A percentile compares a stretch with the other conserved stretches of the same genome.
phyloP scores from a whole-genome alignment of 2,888 invertebrate species.

The Villa cingulata region DNA sequence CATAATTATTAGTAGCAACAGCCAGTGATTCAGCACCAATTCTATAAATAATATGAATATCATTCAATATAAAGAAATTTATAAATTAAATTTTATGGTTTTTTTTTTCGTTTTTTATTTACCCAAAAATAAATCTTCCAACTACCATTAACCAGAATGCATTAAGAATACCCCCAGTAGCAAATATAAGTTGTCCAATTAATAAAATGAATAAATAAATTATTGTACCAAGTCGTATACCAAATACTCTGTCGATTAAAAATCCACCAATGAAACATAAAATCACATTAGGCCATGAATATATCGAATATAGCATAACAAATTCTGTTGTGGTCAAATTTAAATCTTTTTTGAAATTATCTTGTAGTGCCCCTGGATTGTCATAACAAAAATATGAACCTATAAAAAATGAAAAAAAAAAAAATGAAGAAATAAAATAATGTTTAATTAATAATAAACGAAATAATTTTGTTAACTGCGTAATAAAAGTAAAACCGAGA shows the following conservation, averaged over 20 bases:
- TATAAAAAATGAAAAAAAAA: conserved; percentile 34
- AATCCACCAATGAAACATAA: conserved; percentile 94
- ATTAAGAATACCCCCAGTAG: conserved; percentile 65
- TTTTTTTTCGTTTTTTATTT: conserved; percentile 19
- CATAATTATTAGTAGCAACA: conserved; percentile 94
- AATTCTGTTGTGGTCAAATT: conserved; percentile 69
- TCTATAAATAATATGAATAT: conserved; percentile 34
- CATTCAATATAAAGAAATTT: neutral
- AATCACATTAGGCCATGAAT: conserved; percentile 96
- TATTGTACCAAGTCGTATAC: conserved; percentile 80
- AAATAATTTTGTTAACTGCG: neutral
- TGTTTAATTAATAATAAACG: neutral
- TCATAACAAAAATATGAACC: conserved; percentile 98
- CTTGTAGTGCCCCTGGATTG: conserved; percentile 85
- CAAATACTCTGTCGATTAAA: conserved; percentile 87
- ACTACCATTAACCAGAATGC: conserved; percentile 79
- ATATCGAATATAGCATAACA: conserved; percentile 79
- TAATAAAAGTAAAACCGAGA: neutral
- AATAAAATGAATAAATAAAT: conserved; percentile 81
- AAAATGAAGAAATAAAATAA: neutral
- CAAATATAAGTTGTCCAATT: conserved; percentile 78
- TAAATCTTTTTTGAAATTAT: conserved; percentile 70
- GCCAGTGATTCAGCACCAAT: conserved; percentile 93
- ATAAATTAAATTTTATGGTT: too few species aligned
- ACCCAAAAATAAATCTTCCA: conserved; percentile 93